A percentile compares a stretch with the other conserved stretches of the same genome.
phyloP scores from a whole-genome alignment of 2,113 vertebrate genomes.

The Pelecanus crispus region DNA sequence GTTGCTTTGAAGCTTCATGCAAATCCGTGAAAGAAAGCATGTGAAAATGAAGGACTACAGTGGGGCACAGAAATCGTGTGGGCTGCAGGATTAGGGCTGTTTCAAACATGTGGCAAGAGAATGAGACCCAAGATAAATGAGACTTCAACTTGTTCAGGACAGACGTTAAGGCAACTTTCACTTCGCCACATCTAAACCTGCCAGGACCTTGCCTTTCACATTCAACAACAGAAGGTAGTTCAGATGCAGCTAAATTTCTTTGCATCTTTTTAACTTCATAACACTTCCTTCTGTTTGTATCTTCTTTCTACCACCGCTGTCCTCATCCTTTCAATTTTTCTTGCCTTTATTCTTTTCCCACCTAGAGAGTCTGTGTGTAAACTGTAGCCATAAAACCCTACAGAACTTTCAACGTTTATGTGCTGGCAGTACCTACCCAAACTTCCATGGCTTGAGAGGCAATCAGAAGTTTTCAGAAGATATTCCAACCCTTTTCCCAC shows the following conservation, averaged over 20 bases:
- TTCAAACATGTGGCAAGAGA: not conserved
- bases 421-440: not conserved
- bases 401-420: fast-evolving
- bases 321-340: not conserved
- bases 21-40: not conserved
- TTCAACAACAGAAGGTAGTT: not conserved
- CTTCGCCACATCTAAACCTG: not conserved
- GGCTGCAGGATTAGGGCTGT: not conserved
- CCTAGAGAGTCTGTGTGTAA: not conserved
- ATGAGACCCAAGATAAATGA: not conserved
- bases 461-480: not conserved
- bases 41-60: not conserved
- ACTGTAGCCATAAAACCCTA: not conserved
- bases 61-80: not conserved
- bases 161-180: not conserved
- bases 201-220: not conserved
- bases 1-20: not conserved
- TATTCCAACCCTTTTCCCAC: not conserved
- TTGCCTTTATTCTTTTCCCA: not conserved
- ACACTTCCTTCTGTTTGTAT: not conserved
- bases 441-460: not conserved
- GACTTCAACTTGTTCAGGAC: not conserved
- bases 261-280: not conserved
- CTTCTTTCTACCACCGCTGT: not conserved
- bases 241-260: not conserved